phyloP scores from a whole-genome alignment of 2,113 vertebrate genomes.

The Apistogramma diplotaenia region DNA sequence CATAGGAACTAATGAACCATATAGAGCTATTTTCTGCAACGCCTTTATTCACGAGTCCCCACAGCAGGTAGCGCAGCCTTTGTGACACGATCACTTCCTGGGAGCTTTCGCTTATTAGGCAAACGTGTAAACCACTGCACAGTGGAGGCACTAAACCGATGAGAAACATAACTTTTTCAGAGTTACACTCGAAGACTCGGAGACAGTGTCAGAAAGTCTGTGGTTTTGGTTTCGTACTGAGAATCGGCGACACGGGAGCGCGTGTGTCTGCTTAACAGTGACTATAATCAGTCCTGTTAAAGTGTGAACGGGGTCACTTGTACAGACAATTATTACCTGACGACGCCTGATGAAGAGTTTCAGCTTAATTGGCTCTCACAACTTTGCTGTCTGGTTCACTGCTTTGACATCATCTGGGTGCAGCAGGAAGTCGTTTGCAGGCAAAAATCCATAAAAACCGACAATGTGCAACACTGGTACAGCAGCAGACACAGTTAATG shows the following conservation, averaged over 20 bases:
- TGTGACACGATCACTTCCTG: background rate
- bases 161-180: background rate
- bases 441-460: background rate
- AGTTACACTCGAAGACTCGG: background rate
- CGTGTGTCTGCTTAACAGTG: background rate
- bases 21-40: background rate
- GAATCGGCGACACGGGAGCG: background rate
- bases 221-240: background rate
- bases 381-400: background rate
- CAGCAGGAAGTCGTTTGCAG: background rate
- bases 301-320: background rate
- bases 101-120: background rate
- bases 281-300: background rate
- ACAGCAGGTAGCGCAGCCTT: background rate
- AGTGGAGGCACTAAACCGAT: background rate
- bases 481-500: background rate
- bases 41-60: background rate
- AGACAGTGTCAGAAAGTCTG: background rate
- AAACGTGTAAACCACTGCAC: too few species aligned
- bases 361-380: constrained; percentile 2
- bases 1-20: background rate
- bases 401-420: background rate
- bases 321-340: background rate
- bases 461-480: background rate
- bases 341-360: background rate